phyloP scores from a whole-genome alignment of 2,797 vertebrate genomes.

The Protonibea diacanthus region DNA sequence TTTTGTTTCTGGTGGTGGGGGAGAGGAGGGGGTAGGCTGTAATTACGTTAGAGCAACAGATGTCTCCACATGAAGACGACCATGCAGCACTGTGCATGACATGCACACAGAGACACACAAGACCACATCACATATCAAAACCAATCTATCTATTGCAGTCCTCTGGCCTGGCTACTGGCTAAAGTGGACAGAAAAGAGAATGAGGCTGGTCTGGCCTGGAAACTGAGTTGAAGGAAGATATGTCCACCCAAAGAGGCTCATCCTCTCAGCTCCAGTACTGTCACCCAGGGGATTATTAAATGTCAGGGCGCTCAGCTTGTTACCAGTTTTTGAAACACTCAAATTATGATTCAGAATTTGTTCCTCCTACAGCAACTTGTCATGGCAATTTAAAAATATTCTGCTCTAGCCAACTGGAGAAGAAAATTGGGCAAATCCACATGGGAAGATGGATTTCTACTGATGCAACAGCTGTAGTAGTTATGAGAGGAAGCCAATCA shows the following conservation, averaged over 20 bases:
- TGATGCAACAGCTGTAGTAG: slow-evolving; percentile 2
- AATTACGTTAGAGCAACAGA: slow-evolving; percentile 83
- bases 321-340: slow-evolving; percentile 26
- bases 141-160: slow-evolving; percentile 45
- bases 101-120: slow-evolving; percentile 59
- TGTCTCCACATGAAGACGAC: slow-evolving; percentile 82
- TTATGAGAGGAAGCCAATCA: neutral
- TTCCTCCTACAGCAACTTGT: slow-evolving; percentile 15
- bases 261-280: slow-evolving; percentile 11
- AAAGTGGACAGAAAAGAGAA: slow-evolving; percentile 46
- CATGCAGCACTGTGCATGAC: slow-evolving; percentile 57
- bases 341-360: slow-evolving; percentile 6
- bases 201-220: slow-evolving; percentile 37
- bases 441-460: slow-evolving; percentile 24
- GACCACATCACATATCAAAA: slow-evolving; percentile 65
- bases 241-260: slow-evolving; percentile 1
- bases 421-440: slow-evolving; percentile 5
- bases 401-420: neutral
- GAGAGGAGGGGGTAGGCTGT: slow-evolving; percentile 68
- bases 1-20: slow-evolving; percentile 51
- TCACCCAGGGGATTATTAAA: slow-evolving; percentile 32
- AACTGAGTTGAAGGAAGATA: slow-evolving; percentile 34
- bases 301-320: slow-evolving; percentile 21
- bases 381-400: neutral
- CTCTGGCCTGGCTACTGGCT: slow-evolving; percentile 14